phyloP scores from a whole-genome alignment of 2,888 invertebrate genomes.

The Dryobota labecula region DNA sequence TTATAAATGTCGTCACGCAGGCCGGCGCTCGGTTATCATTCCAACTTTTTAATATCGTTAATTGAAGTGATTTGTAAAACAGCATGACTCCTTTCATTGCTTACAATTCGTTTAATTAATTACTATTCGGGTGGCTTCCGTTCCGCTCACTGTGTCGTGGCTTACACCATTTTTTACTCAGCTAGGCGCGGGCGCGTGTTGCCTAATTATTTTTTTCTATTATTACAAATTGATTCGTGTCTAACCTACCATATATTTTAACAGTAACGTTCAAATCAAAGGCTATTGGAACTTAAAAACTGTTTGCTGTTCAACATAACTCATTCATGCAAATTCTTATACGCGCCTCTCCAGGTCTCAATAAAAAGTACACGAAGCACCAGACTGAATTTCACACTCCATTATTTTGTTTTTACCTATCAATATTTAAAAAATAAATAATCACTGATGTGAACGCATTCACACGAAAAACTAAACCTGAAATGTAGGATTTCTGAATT shows the following conservation, averaged over 20 bases:
- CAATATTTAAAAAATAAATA: constrained; percentile 37
- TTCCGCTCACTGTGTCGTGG: constrained; percentile 81
- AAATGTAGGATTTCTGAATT: constrained; percentile 56
- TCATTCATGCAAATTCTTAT: constrained; percentile 42
- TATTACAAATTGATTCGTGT: constrained; percentile 56
- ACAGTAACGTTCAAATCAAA: constrained; percentile 20
- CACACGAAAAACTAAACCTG: constrained; percentile 46
- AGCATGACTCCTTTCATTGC: constrained; percentile 90
- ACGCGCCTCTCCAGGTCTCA: constrained; percentile 31
- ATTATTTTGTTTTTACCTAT: constrained; percentile 48
- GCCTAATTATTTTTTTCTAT: constrained; percentile 74
- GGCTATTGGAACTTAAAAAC: constrained; percentile 16
- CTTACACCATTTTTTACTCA: constrained; percentile 84
- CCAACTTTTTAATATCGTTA: constrained; percentile 90
- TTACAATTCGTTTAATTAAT: constrained; percentile 90
- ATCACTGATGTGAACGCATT: constrained; percentile 44
- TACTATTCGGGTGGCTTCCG: constrained; percentile 89
- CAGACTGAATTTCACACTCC: constrained; percentile 47
- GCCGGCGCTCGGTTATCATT: constrained; percentile 82
- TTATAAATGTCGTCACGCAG: constrained; percentile 80
- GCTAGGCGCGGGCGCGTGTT: constrained; percentile 77
- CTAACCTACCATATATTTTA: constrained; percentile 37
- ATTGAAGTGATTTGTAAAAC: constrained; percentile 91
- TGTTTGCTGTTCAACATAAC: constrained; percentile 39
- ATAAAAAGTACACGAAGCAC: constrained; percentile 42